phyloP scores from a whole-genome alignment of 2,888 invertebrate species.

The Eupithecia insigniata region DNA sequence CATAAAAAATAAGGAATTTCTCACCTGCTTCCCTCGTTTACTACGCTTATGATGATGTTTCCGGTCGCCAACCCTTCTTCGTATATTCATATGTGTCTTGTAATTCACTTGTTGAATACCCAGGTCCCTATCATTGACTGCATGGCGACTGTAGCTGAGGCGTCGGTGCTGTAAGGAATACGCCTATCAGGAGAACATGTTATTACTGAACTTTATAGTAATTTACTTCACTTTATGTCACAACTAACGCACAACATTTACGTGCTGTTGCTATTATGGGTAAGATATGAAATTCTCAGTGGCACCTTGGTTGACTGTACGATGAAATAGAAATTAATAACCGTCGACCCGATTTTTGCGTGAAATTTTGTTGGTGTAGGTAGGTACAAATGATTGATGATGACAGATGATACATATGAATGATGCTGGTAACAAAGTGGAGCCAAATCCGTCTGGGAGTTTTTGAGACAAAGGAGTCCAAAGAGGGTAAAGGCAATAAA shows the following conservation, averaged over 20 bases:
- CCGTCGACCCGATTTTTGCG: no score
- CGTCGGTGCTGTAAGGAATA: slow-evolving; percentile 88
- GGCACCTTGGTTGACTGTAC: no score
- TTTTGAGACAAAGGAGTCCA: no score
- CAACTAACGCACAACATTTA: background rate
- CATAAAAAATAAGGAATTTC: no score
- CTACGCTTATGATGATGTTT: slow-evolving; percentile 93
- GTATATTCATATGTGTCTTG: slow-evolving; percentile 95
- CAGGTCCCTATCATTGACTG: slow-evolving; percentile 94
- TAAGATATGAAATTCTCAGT: background rate
- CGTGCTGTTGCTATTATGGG: background rate
- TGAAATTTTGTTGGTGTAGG: no score
- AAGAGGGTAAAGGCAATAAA: no score
- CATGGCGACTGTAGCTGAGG: slow-evolving; percentile 95
- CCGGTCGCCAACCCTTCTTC: slow-evolving; percentile 93
- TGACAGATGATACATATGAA: no score
- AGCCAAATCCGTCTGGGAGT: no score
- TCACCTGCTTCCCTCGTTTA: slow-evolving; percentile 92
- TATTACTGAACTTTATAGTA: slow-evolving; percentile 3
- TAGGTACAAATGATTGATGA: no score
- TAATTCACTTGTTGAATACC: slow-evolving; percentile 95
- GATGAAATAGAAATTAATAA: no score
- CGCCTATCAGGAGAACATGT: slow-evolving; percentile 18
- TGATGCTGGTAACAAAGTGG: no score
- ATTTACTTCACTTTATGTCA: background rate